Percentiles rank a stretch among this genome's conserved stretches.
Conservation (phyloP, 2,113 vertebrate species). For the Triplophysa tibetana region DNA sequence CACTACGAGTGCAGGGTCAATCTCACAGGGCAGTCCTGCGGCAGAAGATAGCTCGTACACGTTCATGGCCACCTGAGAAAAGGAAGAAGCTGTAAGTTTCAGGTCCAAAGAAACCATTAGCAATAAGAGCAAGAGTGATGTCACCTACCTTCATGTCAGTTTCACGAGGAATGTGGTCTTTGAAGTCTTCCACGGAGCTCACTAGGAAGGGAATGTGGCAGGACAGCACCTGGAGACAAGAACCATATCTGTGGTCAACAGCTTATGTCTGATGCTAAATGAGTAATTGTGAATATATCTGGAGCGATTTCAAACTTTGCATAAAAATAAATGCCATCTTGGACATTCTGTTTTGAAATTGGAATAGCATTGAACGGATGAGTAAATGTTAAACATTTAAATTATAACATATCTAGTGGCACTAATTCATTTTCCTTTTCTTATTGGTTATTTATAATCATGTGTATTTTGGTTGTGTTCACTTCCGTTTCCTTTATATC, state of each 20-base stretch:
- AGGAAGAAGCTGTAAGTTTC: not conserved
- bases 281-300: too few relatives aligned
- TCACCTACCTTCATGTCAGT: conserved; percentile 96
- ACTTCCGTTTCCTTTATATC: too few relatives aligned
- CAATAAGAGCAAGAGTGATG: not conserved
- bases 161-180: conserved; percentile 98
- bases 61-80: conserved; percentile 94
- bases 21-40: conserved; percentile 94
- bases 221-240: conserved; percentile 84
- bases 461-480: too few relatives aligned
- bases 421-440: too few relatives aligned
- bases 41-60: conserved; percentile 98
- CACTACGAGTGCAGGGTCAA: conserved; percentile 95
- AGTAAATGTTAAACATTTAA: not conserved
- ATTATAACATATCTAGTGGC: too few relatives aligned
- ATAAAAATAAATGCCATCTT: too few relatives aligned
- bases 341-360: too few relatives aligned
- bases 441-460: too few relatives aligned
- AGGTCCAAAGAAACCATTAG: not conserved
- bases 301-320: too few relatives aligned
- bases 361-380: too few relatives aligned
- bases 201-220: conserved; percentile 99
- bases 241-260: not conserved
- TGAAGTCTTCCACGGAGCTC: conserved; percentile 98
- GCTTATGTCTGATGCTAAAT: not conserved